These are phyloP conservation scores for Ardeotis arabs DNA, from an alignment of 2,113 vertebrate species.

Conservation along the genomic window DNA sequence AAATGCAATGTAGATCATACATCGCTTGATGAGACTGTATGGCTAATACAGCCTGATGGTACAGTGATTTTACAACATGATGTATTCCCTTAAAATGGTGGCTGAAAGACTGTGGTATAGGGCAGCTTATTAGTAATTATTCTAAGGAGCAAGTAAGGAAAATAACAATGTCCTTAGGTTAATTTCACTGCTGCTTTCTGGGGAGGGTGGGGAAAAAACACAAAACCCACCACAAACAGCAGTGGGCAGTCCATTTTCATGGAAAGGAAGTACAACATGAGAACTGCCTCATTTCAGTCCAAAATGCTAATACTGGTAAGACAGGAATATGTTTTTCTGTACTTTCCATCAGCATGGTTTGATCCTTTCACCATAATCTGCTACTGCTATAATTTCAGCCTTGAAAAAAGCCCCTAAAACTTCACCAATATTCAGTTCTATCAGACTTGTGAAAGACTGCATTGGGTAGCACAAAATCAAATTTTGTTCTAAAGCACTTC, in stretches of 20 bases:
- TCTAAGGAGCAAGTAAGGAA: neutral
- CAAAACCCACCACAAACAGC: neutral
- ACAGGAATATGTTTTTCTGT: conserved; percentile 15
- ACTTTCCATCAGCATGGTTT: conserved; percentile 24
- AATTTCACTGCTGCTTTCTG: neutral
- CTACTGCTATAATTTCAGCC: conserved; percentile 7
- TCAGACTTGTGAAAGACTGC: neutral
- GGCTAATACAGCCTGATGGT: neutral
- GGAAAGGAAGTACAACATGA: neutral
- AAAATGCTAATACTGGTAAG: neutral
- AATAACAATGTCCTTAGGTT: neutral
- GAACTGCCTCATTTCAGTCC: neutral
- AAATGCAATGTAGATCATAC: conserved; percentile 3
- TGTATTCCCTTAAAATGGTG: neutral
- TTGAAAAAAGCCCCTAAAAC: neutral
- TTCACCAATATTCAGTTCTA: neutral
- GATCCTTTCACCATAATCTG: conserved; percentile 1
- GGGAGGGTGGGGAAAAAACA: neutral
- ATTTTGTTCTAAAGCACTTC: neutral
- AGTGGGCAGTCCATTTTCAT: neutral
- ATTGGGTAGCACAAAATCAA: neutral
- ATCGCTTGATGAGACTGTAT: neutral
- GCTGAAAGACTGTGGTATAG: neutral
- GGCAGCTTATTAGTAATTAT: neutral
- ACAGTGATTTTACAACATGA: neutral